Base-by-base conservation (phyloP, 2,888 invertebrate genomes). In the Psylliodes chrysocephalus region DNA sequence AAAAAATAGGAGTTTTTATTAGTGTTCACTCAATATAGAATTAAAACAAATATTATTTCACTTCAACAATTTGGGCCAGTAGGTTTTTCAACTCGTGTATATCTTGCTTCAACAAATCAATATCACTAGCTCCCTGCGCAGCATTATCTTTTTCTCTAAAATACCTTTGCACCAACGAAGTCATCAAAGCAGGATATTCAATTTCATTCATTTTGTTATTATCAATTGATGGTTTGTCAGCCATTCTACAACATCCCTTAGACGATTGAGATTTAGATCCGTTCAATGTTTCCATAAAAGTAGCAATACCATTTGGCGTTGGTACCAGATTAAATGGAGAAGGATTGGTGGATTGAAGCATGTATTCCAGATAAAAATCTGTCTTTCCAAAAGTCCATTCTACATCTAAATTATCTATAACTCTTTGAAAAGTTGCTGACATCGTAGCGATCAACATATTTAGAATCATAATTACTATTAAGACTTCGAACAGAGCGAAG, bases 371-470 rank as follows among this genome's bases (percentile, higher is more conserved):
- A 84, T 91, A 92, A 59, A 91, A 87, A 78, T 90, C 88, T 12
- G 90, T 91, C 72, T 90, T 87, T 0, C 90, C 90, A 75, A 90
- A 92, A 18, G 90, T 90, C 92, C 92, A 92, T 75, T 92, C 92
- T 1, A 89, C 87, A 70, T 89, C 89, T 44, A 88, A 85, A 74
- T 89, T 90, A 68, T 89, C 88, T 14, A 85, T 86, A 40, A 92
- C 89, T 72, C 87, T 86, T 78, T 90, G 90, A 75, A 90, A 91
- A 0, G 91, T 90, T 70, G 90, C 90, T 1, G 91, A 89, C 90
- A 92, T 91, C 15, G 91, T 91, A n/a, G 91, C 92, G 73, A 91
- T 90, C 63, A 89, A 81, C 92, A 92, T 92, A 79, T 92, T 92
- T 68, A 92, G 81, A 33, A 91, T 86, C 67, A 92, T 88, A 69